Conservation (phyloP, 2,113 vertebrate genomes). For the Epinephelus fuscoguttatus region DNA sequence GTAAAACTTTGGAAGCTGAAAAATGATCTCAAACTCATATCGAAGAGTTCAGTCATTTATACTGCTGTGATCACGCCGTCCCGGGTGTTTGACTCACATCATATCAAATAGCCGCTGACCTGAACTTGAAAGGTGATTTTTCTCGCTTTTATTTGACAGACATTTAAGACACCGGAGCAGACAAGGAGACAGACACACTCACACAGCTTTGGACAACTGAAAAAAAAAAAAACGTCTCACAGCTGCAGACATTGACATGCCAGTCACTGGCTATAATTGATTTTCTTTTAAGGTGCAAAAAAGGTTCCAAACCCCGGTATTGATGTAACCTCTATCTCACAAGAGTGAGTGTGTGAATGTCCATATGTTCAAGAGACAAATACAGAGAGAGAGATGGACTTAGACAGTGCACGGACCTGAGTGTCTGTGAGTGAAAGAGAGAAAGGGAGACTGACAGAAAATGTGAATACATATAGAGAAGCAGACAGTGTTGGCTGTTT, state of each 20-base stretch:
- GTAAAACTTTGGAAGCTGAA: not conserved
- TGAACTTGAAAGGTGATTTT: not conserved
- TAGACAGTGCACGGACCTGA: constrained; percentile 9
- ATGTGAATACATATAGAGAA: constrained; percentile 26
- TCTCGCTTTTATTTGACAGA: constrained; percentile 20
- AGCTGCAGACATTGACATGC: constrained; percentile 51
- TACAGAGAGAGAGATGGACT: constrained; percentile 30
- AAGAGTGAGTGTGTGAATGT: constrained; percentile 46
- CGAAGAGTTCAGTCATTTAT: constrained; percentile 6
- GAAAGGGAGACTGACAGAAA: not conserved
- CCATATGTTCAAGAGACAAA: constrained; percentile 35
- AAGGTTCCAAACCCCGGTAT: constrained; percentile 56
- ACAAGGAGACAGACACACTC: constrained; percentile 28
- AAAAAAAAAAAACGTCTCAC: constrained; percentile 15
- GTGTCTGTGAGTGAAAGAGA: constrained; percentile 21
- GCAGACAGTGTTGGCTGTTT: constrained; percentile 31
- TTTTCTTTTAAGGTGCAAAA: constrained; percentile 77
- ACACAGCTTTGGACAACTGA: constrained; percentile 13
- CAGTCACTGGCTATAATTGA: constrained; percentile 69
- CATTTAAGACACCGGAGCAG: constrained; percentile 30
- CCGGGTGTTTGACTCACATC: not conserved
- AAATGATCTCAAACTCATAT: not conserved
- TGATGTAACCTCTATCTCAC: constrained; percentile 53
- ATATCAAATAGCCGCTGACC: constrained; percentile 24
- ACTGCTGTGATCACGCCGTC: not conserved